Base-by-base conservation (phyloP, 2,797 vertebrate species). In the Coendou prehensilis region DNA sequence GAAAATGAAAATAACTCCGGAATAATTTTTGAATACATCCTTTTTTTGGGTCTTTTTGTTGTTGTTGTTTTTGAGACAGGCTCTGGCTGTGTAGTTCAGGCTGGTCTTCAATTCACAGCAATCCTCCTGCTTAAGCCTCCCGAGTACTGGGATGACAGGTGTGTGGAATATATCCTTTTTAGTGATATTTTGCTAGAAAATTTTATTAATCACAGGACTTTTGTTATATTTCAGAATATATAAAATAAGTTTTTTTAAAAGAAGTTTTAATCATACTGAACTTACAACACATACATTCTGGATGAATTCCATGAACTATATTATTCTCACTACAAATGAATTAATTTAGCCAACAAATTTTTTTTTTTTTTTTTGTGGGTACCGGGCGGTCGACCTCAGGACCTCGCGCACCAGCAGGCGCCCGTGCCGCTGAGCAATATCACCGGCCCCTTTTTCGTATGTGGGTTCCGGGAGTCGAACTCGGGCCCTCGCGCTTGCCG, bases 1-100 rank as follows among this genome's bases (percentile, higher is more conserved):
- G 37, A 91, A 91, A 93, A 89, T 8, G 7, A 93, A 96, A 96
- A 83, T 95, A 93, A 93, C 30, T 93, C 23, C 56, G 88, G 57
- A 92, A 28, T 91, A 86, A 79, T 89, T 47, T 95, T 83, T 87
- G 30, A 91, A 79, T 83, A 6, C 13, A 47, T 76, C 22, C 37
- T 11, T 73, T 73, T 73, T 73, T 11, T 10, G 18, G 18, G 9
- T 6, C 13, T 26, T 75, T 75, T 75, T 75, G 5, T 59, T 59
- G 18, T 56, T 17, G 4, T 56, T 47, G 47, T 45, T 47, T 76
- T 76, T 47, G 23, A 50, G 45, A 17, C 6, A 76, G 45, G 26
- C 22, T 50, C 23, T 47, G 28, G 45, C 26, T 50, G 1, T 50
- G 23, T 10, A 71, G 18, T 71, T 71, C 69, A 41, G 7, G 37